phyloP scores from a whole-genome alignment of 2,888 invertebrate genomes.

The Ormyrus labotus region DNA sequence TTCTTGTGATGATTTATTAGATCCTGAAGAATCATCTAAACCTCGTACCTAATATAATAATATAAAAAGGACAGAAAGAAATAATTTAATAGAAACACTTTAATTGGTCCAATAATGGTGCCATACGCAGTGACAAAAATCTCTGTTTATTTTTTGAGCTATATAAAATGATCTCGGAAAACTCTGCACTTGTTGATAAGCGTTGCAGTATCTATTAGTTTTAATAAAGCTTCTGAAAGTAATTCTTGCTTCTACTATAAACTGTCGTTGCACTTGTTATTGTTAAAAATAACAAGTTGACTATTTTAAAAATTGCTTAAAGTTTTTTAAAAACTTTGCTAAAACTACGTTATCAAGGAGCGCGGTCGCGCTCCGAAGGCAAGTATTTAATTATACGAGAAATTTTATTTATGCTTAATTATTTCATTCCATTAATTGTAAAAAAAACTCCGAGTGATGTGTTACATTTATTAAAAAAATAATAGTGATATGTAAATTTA shows the following conservation, averaged over 20 bases:
- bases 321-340: conserved; percentile 33
- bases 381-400: conserved; percentile 26
- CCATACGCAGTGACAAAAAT: conserved; percentile 18
- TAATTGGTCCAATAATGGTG: conserved; percentile 27
- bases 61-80: neutral
- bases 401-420: conserved; percentile 5
- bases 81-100: conserved; percentile 41
- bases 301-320: conserved; percentile 32
- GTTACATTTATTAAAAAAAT: neutral
- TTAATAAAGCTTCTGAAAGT: conserved; percentile 5
- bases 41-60: conserved; percentile 38
- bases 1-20: conserved; percentile 73
- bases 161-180: conserved; percentile 49
- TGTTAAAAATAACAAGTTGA: neutral
- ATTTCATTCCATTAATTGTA: conserved; percentile 22
- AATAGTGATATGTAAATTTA: conserved; percentile 41
- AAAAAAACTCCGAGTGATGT: conserved; percentile 14
- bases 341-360: conserved; percentile 12
- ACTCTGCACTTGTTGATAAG: conserved; percentile 59
- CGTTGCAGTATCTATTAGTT: conserved; percentile 57
- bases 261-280: neutral
- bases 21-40: conserved; percentile 71
- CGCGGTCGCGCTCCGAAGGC: neutral
- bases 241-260: conserved; percentile 18
- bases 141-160: conserved; percentile 49